phyloP scores from a whole-genome alignment of 1,140 invertebrate species.

The Brachionus plicatilis region DNA sequence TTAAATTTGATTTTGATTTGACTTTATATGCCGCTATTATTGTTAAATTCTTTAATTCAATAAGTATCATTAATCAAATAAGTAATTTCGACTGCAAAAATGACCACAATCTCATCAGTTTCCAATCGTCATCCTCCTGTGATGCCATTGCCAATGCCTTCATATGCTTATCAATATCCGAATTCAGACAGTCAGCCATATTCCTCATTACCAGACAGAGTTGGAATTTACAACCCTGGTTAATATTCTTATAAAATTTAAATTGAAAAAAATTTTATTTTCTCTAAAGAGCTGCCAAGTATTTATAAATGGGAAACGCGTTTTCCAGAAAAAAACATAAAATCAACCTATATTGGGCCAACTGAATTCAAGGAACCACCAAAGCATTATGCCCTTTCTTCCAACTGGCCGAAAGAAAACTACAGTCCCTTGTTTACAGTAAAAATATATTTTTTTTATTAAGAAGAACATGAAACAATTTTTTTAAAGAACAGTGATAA shows the following conservation, averaged over 20 bases:
- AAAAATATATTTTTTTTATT: not conserved
- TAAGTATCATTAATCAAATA: not conserved
- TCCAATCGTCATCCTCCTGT: slow-evolving; percentile 8
- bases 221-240: slow-evolving; percentile 38
- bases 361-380: slow-evolving; percentile 24
- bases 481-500: slow-evolving; percentile 2
- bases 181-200: slow-evolving; percentile 37
- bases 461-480: not conserved
- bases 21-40: not conserved
- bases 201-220: slow-evolving; percentile 13
- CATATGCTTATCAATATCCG: slow-evolving; percentile 35
- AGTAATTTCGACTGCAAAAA: not conserved
- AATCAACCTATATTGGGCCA: slow-evolving; percentile 34
- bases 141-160: slow-evolving; percentile 34
- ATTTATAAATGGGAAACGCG: slow-evolving; percentile 38
- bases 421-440: slow-evolving; percentile 6
- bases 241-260: not conserved
- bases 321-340: slow-evolving; percentile 25
- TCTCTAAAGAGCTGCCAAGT: not conserved
- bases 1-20: not conserved
- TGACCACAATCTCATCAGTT: slow-evolving; percentile 6
- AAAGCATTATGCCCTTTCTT: not conserved
- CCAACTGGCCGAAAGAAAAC: slow-evolving; percentile 38
- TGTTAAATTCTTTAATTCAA: not conserved
- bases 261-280: not conserved